These are phyloP conservation scores for Drosophila truncata DNA, from an alignment of 1,140 invertebrate genomes.

Conservation along the genomic window DNA sequence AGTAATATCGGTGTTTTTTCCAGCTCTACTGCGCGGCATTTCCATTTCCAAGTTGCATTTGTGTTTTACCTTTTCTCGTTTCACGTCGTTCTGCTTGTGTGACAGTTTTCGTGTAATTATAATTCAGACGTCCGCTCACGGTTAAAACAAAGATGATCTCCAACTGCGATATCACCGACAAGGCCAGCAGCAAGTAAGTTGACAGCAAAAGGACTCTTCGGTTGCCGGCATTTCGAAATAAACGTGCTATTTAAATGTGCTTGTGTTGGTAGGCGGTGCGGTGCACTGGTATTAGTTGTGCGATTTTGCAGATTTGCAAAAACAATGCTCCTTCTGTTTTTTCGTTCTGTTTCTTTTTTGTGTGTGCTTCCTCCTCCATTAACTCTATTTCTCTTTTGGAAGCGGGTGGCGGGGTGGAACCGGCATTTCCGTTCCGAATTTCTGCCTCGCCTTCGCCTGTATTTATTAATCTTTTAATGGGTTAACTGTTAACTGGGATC, in stretches of 20 bases:
- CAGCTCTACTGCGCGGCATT: too few species aligned
- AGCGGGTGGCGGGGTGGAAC: neutral
- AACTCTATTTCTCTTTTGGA: conserved; percentile 12
- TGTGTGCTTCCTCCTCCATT: conserved; percentile 5
- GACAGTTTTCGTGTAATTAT: conserved; percentile 13
- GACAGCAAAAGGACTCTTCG: conserved; percentile 8
- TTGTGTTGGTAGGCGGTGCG: conserved; percentile 22
- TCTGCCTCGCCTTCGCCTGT: conserved; percentile 8
- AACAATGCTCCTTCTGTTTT: conserved; percentile 24
- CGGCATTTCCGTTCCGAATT: conserved; percentile 47
- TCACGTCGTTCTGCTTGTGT: conserved; percentile 35
- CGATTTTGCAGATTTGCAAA: conserved; percentile 48
- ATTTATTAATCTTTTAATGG: conserved; percentile 31
- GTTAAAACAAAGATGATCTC: conserved; percentile 65
- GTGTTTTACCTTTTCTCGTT: conserved; percentile 27
- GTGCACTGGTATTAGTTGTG: conserved; percentile 14
- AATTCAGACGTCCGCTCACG: conserved; percentile 2
- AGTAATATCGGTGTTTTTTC: too few species aligned
- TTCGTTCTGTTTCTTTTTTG: conserved; percentile 11
- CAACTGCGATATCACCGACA: conserved; percentile 74
- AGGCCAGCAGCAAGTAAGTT: conserved; percentile 81
- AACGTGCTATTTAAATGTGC: conserved; percentile 1
- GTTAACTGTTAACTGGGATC: conserved; percentile 14
- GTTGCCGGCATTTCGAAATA: conserved; percentile 47
- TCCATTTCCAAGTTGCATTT: too few species aligned